A percentile compares a stretch with the other conserved stretches of the same genome.
Conservation (phyloP, 2,888 invertebrate genomes). For the Pollenia amentaria region DNA sequence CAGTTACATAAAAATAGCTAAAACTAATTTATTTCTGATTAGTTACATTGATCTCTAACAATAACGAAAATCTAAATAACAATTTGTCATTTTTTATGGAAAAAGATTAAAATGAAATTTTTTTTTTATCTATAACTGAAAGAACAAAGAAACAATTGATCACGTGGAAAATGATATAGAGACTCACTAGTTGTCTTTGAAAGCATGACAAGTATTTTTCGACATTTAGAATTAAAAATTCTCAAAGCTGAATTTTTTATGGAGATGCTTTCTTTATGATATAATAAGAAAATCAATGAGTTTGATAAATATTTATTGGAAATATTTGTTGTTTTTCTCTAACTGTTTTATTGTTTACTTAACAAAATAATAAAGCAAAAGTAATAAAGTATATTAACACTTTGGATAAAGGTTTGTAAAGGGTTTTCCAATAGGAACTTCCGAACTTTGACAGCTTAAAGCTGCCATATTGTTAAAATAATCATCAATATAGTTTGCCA, state of each 20-base stretch:
- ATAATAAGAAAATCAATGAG: neutral
- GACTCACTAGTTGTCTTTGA: neutral
- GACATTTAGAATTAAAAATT: neutral
- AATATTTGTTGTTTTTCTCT: neutral
- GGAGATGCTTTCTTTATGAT: neutral
- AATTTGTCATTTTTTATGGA: slow-evolving; percentile 53
- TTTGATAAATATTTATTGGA: slow-evolving; percentile 18
- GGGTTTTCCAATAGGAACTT: too few relatives aligned
- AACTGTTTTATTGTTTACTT: slow-evolving; percentile 14
- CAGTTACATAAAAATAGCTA: slow-evolving; percentile 1
- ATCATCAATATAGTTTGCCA: too few relatives aligned
- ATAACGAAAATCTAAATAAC: neutral
- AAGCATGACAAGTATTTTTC: slow-evolving; percentile 6
- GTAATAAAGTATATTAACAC: too few relatives aligned
- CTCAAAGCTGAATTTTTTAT: neutral
- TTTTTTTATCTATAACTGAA: neutral
- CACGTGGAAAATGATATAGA: neutral
- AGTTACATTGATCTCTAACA: slow-evolving; percentile 31
- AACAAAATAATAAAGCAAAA: slow-evolving; percentile 14
- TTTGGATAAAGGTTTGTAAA: too few relatives aligned
- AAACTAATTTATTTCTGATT: slow-evolving; percentile 28
- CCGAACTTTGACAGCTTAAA: too few relatives aligned
- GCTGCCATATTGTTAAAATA: too few relatives aligned
- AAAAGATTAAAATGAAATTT: neutral
- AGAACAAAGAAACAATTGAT: slow-evolving; percentile 6